A percentile compares a stretch with the other conserved stretches of the same genome.
Conservation (phyloP, 2,888 invertebrate genomes). For the Rapana venosa region DNA sequence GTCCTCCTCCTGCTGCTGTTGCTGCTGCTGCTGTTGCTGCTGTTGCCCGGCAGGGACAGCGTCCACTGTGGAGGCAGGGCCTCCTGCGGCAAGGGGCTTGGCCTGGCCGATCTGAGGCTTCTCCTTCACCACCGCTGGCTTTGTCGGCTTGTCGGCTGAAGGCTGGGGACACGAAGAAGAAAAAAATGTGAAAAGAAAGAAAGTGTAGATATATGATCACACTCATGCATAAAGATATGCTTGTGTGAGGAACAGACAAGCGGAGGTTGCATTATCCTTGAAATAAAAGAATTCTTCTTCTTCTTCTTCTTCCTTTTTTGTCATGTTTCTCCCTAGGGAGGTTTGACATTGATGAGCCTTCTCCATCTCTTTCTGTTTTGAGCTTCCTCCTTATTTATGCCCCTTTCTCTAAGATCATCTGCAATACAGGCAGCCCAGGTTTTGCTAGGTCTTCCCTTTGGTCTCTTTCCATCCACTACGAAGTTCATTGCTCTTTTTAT, state of each 20-base stretch:
- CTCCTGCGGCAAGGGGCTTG: not conserved
- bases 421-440: no score
- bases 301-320: no score
- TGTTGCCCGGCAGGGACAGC: not conserved
- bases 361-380: no score
- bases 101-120: not conserved
- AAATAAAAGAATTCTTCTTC: not conserved
- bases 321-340: no score
- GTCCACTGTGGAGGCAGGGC: not conserved
- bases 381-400: no score
- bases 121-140: slow-evolving; percentile 23
- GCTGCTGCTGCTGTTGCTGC: no score
- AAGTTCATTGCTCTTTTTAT: no score
- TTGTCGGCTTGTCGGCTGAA: not conserved
- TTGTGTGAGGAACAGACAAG: not conserved
- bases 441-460: no score
- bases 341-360: no score
- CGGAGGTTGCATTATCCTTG: not conserved
- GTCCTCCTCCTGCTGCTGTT: no score
- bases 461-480: no score
- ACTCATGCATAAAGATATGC: not conserved
- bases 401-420: no score
- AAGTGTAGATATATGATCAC: not conserved
- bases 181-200: not conserved
- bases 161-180: not conserved